A percentile compares a stretch with the other conserved stretches of the same genome.
Conservation (phyloP, 2,888 invertebrate species). For the Dinocampus coccinellae region DNA sequence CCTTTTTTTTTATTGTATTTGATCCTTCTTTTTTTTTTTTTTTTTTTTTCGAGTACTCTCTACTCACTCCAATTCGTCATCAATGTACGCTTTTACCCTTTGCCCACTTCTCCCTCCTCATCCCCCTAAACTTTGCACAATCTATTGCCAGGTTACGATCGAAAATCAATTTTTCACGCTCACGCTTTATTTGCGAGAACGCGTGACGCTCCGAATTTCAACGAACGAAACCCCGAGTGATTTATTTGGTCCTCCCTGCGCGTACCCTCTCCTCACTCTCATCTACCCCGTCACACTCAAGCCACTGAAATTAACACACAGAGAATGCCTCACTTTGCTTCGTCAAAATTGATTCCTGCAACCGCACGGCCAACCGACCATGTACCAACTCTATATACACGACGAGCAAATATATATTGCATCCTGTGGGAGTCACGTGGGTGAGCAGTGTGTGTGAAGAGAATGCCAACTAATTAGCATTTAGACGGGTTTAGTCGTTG, state of each 20-base stretch:
- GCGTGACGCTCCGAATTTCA: conserved; percentile 39
- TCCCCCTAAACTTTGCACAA: conserved; percentile 25
- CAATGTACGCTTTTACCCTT: neutral
- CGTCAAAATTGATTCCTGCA: conserved; percentile 41
- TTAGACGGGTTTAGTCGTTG: conserved; percentile 46
- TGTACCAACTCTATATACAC: neutral
- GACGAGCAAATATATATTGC: neutral
- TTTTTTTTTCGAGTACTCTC: neutral
- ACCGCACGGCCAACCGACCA: conserved; percentile 15
- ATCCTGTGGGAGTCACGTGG: conserved; percentile 17
- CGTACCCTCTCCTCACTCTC: no score
- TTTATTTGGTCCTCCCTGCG: conserved; percentile 41
- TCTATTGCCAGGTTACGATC: conserved; percentile 25
- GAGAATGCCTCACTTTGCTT: conserved; percentile 39
- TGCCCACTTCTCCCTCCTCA: conserved; percentile 27
- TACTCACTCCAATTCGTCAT: neutral
- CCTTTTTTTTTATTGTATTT: neutral
- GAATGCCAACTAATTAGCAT: conserved; percentile 49
- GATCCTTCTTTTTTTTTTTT: conserved; percentile 24
- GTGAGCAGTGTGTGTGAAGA: neutral
- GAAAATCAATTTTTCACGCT: conserved; percentile 40
- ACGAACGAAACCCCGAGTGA: conserved; percentile 44
- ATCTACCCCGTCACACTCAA: no score
- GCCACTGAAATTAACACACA: conserved; percentile 42
- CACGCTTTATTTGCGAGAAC: conserved; percentile 43